Percentiles rank a stretch among this genome's conserved stretches.
phyloP scores from a whole-genome alignment of 2,888 invertebrate species.

The Actias luna region DNA sequence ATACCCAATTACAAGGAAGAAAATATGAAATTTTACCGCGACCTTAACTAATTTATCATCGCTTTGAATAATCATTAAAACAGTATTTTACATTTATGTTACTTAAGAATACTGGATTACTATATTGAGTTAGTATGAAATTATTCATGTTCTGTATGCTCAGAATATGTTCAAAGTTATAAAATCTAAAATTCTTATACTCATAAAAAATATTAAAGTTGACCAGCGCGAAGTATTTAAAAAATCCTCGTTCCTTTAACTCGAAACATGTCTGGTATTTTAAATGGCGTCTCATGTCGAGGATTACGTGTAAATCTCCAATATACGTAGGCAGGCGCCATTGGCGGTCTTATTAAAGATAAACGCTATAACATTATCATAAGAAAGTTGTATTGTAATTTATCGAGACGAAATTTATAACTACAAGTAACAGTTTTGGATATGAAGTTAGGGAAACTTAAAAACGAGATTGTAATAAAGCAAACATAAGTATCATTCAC shows the following conservation, averaged over 20 bases:
- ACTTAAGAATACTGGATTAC: background rate
- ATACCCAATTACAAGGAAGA: background rate
- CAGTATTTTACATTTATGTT: background rate
- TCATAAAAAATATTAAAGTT: background rate
- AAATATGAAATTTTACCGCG: background rate
- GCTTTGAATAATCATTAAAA: too few species aligned
- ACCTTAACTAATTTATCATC: background rate
- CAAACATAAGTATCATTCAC: background rate
- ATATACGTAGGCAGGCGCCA: constrained; percentile 57
- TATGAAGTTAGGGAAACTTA: background rate
- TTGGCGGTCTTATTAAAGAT: constrained; percentile 51
- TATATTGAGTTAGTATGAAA: background rate
- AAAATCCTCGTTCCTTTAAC: background rate
- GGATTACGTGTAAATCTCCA: constrained; percentile 54
- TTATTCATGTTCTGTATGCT: background rate
- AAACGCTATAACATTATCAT: constrained; percentile 43
- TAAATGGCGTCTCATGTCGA: constrained; percentile 43
- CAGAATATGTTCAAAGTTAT: background rate
- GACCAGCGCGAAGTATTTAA: background rate
- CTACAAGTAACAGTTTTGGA: background rate
- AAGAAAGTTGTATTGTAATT: constrained; percentile 38
- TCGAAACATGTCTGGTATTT: constrained; percentile 29
- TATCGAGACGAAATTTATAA: constrained; percentile 1
- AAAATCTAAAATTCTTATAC: background rate
- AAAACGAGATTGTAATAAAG: background rate